Conservation (phyloP, 2,797 vertebrate species). For the Pseudocheirus occidentalis region DNA sequence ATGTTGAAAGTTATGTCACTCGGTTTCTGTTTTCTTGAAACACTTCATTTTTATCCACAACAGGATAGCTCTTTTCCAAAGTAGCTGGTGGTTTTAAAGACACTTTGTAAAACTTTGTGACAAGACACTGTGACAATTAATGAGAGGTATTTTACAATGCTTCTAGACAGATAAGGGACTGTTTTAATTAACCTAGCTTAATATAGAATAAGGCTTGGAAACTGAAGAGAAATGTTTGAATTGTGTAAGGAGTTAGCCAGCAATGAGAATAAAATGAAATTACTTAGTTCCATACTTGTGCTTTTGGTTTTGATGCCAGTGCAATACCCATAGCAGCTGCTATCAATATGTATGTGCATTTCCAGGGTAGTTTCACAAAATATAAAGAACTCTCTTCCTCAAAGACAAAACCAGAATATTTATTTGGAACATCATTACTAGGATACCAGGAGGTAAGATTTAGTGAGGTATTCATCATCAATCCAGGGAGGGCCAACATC, state of each 20-base stretch:
- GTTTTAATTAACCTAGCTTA: background rate
- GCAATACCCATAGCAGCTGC: no score
- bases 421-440: no score
- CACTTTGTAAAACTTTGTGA: no score
- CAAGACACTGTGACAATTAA: no score
- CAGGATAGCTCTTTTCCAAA: background rate
- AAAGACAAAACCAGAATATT: no score
- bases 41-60: background rate
- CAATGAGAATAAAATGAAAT: background rate
- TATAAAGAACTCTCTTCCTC: no score
- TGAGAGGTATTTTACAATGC: background rate
- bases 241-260: background rate
- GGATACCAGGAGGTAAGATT: no score
- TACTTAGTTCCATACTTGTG: conserved; percentile 13
- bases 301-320: background rate
- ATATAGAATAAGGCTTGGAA: background rate
- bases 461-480: no score
- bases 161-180: background rate
- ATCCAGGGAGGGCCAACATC: no score
- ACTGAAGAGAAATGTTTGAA: background rate
- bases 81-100: background rate
- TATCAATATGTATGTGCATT: no score
- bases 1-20: background rate
- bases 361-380: no score
- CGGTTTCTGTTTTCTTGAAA: background rate